Percentiles rank a stretch among this genome's conserved stretches.
These are phyloP conservation scores for Heliconius erato DNA, from an alignment of 2,888 invertebrate genomes.

Conservation along the genomic window DNA sequence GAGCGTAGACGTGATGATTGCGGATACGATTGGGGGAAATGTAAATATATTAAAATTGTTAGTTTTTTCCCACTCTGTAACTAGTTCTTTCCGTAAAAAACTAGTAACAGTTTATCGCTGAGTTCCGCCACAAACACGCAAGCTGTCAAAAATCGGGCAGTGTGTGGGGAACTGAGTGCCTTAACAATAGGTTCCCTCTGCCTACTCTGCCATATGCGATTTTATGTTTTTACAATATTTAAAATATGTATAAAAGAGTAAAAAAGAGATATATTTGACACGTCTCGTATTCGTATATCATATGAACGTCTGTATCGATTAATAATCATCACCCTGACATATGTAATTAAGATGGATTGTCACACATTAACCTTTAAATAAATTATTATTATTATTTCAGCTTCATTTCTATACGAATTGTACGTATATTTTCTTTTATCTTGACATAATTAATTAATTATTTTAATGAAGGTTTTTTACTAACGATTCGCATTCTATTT, in stretches of 20 bases:
- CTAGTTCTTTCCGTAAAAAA: too few species aligned
- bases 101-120: too few species aligned
- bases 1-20: too few species aligned
- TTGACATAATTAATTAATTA: background rate
- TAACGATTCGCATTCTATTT: too few species aligned
- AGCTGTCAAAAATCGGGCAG: background rate
- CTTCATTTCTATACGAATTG: background rate
- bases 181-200: background rate
- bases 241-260: background rate
- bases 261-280: too few species aligned
- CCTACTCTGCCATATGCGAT: background rate
- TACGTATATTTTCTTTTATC: background rate
- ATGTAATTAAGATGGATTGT: conserved; percentile 36
- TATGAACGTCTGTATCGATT: conserved; percentile 23
- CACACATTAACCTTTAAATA: conserved; percentile 7
- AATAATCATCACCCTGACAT: conserved; percentile 35
- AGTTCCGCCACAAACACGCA: too few species aligned
- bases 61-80: too few species aligned
- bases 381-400: too few species aligned
- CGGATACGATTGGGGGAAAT: too few species aligned
- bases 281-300: background rate
- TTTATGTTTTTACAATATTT: background rate
- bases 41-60: too few species aligned
- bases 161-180: background rate
- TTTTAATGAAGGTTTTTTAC: too few species aligned